phyloP scores from a whole-genome alignment of 2,113 vertebrate species.

The Delphinus delphis region DNA sequence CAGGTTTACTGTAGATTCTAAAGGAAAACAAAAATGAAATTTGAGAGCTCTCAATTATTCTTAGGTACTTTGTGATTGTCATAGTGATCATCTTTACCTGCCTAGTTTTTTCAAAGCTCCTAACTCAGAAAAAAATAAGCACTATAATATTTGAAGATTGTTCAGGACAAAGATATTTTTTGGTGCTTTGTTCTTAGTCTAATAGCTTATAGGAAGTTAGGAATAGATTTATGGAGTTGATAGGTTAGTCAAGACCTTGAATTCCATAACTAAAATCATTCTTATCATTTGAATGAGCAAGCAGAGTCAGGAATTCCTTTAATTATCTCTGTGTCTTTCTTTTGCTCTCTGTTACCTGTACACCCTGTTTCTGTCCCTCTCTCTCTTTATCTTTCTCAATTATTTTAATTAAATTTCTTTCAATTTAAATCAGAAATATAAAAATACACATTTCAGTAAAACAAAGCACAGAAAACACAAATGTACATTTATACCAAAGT shows the following conservation, averaged over 20 bases:
- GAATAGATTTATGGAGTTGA: neutral
- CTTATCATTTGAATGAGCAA: neutral
- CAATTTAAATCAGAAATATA: neutral
- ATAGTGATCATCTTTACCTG: neutral
- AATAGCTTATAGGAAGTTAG: neutral
- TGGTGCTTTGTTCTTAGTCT: neutral
- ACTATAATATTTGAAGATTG: neutral
- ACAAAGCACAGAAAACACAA: neutral
- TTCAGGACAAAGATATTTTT: neutral
- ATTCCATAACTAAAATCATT: neutral
- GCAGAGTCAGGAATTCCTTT: neutral
- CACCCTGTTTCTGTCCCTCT: neutral
- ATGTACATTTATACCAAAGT: neutral
- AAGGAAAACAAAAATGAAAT: conserved; percentile 32
- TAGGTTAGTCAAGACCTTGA: neutral
- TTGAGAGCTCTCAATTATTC: neutral
- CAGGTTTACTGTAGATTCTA: neutral
- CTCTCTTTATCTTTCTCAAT: neutral
- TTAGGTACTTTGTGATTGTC: neutral
- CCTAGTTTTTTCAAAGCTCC: neutral
- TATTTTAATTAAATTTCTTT: neutral
- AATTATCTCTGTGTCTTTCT: neutral
- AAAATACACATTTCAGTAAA: neutral
- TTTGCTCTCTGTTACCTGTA: neutral
- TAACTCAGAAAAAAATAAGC: neutral